Conservation (phyloP, 92 coral and sea anemone species). For the Montipora capitata region DNA sequence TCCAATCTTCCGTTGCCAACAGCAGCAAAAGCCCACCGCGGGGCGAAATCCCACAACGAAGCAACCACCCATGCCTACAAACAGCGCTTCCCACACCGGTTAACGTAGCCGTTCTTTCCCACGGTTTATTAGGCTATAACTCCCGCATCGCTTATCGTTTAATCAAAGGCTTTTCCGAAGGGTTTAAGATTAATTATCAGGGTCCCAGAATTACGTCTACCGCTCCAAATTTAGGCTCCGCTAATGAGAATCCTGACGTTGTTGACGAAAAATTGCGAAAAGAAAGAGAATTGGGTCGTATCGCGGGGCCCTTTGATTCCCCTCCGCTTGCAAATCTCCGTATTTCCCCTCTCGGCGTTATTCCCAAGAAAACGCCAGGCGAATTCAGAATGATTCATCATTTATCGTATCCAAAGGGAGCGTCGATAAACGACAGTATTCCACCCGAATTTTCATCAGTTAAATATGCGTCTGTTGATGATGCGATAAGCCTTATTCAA, state of each 20-base stretch:
- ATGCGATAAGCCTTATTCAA: conserved; percentile 14
- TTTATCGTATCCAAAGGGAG: conserved; percentile 30
- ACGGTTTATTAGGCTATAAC: background rate
- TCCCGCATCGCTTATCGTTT: background rate
- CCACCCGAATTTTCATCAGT: conserved; percentile 17
- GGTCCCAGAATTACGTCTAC: conserved; percentile 24
- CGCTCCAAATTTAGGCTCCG: conserved; percentile 43
- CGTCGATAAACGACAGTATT: conserved; percentile 27
- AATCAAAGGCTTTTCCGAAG: conserved; percentile 37
- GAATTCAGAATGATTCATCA: conserved; percentile 51
- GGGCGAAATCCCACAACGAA: background rate
- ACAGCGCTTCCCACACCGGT: conserved; percentile 54
- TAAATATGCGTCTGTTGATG: conserved; percentile 36
- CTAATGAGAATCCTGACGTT: conserved; percentile 36
- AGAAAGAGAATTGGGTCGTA: conserved; percentile 49
- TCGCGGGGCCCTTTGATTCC: conserved; percentile 61
- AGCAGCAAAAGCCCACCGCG: background rate
- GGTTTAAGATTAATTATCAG: conserved; percentile 38
- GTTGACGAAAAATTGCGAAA: conserved; percentile 37
- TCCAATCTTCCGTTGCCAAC: background rate
- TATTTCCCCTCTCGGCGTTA: conserved; percentile 56
- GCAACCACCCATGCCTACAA: background rate
- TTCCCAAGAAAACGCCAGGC: conserved; percentile 47
- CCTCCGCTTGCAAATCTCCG: conserved; percentile 54
- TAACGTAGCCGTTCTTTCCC: conserved; percentile 16